phyloP scores from a whole-genome alignment of 1,140 invertebrate genomes.

The Neelides sp. region DNA sequence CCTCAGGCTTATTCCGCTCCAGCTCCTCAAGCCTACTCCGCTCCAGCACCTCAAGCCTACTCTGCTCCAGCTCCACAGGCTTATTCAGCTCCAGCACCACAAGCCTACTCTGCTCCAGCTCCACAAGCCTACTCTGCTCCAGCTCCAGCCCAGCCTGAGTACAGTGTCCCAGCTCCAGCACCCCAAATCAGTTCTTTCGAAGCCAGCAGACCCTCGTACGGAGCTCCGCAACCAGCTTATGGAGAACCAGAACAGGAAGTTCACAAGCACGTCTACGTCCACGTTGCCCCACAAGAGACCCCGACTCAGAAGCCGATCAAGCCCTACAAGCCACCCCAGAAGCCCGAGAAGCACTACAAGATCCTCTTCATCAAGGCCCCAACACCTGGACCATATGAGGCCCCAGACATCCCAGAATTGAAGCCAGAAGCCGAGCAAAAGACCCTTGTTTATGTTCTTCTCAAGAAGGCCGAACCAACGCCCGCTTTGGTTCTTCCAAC shows the following conservation, averaged over 20 bases:
- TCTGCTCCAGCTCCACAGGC: too few relatives aligned
- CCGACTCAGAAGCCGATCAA: conserved; percentile 51
- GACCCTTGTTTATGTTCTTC: conserved; percentile 72
- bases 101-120: too few relatives aligned
- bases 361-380: conserved; percentile 81
- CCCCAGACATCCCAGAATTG: conserved; percentile 53
- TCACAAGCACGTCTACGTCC: conserved; percentile 74
- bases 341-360: conserved; percentile 76
- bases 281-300: conserved; percentile 62
- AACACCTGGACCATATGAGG: conserved; percentile 60
- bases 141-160: conserved; percentile 36
- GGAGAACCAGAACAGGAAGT: conserved; percentile 48
- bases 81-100: too few relatives aligned
- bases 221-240: conserved; percentile 29
- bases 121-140: too few relatives aligned
- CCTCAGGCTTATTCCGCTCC: conserved; percentile 1
- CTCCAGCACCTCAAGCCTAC: too few relatives aligned
- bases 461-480: conserved; percentile 72
- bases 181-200: too few relatives aligned
- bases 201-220: too few relatives aligned
- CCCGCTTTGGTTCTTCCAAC: too few relatives aligned
- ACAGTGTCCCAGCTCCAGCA: too few relatives aligned
- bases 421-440: conserved; percentile 71
- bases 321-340: conserved; percentile 36
- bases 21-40: background rate